A percentile compares a stretch with the other conserved stretches of the same genome.
Evolutionary conservation across 35 echinoderm and acorn worm genomes (phyloP).

Genomic region (Strongylocentrotus purpuratus): DNA sequence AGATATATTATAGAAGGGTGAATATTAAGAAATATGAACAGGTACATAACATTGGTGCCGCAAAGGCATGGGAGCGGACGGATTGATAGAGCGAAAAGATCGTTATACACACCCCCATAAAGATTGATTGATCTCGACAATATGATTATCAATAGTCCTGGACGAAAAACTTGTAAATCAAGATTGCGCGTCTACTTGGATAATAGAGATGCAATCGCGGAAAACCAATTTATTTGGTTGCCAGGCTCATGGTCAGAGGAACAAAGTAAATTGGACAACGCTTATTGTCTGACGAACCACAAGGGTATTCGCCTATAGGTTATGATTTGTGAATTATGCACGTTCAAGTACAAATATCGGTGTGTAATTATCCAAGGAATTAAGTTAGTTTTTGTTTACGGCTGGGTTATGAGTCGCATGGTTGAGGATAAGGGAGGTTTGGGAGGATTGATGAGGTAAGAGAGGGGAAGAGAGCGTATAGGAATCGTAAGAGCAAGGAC

Average conservation of each 20-base stretch:
- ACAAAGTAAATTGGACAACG: background rate
- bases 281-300: background rate
- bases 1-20: no score
- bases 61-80: background rate
- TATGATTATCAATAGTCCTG: background rate
- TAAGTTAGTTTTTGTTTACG: background rate
- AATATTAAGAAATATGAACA: background rate
- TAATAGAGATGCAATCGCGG: background rate
- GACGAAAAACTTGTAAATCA: background rate
- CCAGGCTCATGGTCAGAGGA: background rate
- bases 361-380: background rate
- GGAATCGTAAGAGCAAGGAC: background rate
- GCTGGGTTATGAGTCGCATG: background rate
- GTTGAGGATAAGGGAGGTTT: background rate
- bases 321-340: background rate
- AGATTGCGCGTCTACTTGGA: background rate
- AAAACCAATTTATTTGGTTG: conserved; percentile 19
- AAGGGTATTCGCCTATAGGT: background rate
- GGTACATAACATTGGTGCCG: background rate
- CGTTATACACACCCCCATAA: background rate
- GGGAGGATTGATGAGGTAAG: background rate
- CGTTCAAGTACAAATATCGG: conserved; percentile 4
- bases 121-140: background rate
- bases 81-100: background rate
- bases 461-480: background rate